These are phyloP conservation scores for Lottia scabra DNA, from an alignment of 2,888 invertebrate species.

Conservation along the genomic window DNA sequence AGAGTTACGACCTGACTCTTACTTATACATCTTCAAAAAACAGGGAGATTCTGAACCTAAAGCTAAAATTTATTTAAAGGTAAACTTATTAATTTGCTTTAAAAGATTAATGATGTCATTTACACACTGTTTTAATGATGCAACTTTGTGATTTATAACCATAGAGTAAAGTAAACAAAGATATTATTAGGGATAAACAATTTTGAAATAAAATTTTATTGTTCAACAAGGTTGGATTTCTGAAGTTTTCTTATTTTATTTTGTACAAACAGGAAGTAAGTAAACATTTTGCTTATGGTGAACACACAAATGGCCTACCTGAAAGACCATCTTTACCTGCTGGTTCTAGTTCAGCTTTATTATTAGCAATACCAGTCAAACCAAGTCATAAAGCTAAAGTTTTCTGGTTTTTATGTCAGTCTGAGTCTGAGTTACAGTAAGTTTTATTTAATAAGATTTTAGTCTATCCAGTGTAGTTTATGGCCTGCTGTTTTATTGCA, in stretches of 20 bases:
- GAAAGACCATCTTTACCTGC: slow-evolving; percentile 80
- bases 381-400: slow-evolving; percentile 77
- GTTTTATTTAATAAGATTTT: slow-evolving; percentile 45
- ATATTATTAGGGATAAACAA: too few relatives aligned
- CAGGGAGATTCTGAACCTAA: slow-evolving; percentile 72
- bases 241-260: neutral
- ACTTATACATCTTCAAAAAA: slow-evolving; percentile 88
- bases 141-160: too few relatives aligned
- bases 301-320: slow-evolving; percentile 84
- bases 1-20: slow-evolving; percentile 85
- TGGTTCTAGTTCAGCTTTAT: slow-evolving; percentile 79
- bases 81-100: too few relatives aligned
- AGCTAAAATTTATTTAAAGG: slow-evolving; percentile 76
- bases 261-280: slow-evolving; percentile 41
- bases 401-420: slow-evolving; percentile 85
- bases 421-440: slow-evolving; percentile 83
- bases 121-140: too few relatives aligned
- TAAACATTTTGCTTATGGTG: slow-evolving; percentile 74
- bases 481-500: neutral
- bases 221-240: too few relatives aligned
- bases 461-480: neutral
- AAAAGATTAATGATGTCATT: too few relatives aligned
- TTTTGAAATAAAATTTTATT: too few relatives aligned
- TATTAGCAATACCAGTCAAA: slow-evolving; percentile 82
- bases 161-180: too few relatives aligned